phyloP scores from a whole-genome alignment of 2,113 vertebrate genomes.

The Nicator chloris region DNA sequence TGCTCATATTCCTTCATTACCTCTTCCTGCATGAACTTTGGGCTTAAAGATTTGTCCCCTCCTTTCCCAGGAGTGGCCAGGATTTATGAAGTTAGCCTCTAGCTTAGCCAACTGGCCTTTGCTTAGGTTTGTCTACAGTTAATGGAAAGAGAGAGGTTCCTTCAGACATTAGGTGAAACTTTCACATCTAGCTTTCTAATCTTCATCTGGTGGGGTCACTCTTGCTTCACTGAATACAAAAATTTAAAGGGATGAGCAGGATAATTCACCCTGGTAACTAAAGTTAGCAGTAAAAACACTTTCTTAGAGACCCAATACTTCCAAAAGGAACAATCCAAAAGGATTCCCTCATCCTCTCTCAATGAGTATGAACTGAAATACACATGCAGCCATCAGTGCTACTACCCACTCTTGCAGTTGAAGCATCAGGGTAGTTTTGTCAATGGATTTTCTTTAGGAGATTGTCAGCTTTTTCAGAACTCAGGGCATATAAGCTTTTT shows the following conservation, averaged over 20 bases:
- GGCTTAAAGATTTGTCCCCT: not conserved
- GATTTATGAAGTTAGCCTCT: not conserved
- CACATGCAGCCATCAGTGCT: rapidly evolving
- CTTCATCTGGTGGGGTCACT: slow-evolving; percentile 42
- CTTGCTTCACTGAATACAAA: not conserved
- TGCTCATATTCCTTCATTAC: not conserved
- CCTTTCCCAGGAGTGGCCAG: not conserved
- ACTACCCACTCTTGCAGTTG: not conserved
- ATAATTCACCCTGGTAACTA: not conserved
- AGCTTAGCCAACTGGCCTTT: not conserved
- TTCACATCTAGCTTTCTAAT: not conserved
- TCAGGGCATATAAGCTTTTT: not conserved
- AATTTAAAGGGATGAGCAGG: not conserved
- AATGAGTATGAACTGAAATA: not conserved
- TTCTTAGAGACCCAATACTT: not conserved
- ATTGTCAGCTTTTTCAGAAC: not conserved
- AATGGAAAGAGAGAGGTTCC: not conserved
- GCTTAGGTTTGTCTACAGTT: not conserved
- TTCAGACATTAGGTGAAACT: not conserved
- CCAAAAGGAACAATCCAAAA: no score
- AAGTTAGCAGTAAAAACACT: not conserved
- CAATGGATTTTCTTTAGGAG: not conserved
- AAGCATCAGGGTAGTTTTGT: not conserved
- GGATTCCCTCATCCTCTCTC: not conserved
- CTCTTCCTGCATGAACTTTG: not conserved